Percentiles rank a stretch among this genome's conserved stretches.
phyloP scores from a whole-genome alignment of 2,113 vertebrate species.

The Myotis davidii region DNA sequence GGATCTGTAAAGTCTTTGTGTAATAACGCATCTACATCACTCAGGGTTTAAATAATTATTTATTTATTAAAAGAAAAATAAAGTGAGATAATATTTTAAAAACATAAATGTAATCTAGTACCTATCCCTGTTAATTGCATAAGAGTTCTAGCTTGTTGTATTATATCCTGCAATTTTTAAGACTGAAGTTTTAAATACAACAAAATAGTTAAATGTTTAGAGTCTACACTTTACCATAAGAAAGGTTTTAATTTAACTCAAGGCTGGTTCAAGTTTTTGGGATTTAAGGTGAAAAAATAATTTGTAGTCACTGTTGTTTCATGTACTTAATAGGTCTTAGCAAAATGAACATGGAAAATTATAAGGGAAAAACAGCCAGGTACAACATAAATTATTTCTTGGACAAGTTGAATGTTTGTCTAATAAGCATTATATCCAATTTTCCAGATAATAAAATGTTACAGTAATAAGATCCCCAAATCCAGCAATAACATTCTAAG shows the following conservation, averaged over 20 bases:
- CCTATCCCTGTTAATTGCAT: neutral
- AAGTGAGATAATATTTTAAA: neutral
- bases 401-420: neutral
- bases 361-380: neutral
- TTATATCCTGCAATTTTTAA: conserved; percentile 4
- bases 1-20: neutral
- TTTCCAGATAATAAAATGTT: neutral
- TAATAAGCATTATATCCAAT: neutral
- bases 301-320: neutral
- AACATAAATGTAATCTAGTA: neutral
- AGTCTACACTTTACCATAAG: neutral
- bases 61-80: neutral
- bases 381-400: conserved; percentile 9
- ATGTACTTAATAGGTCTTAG: neutral
- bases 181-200: neutral
- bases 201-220: neutral
- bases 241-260: neutral
- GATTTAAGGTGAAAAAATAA: neutral
- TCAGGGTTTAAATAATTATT: neutral
- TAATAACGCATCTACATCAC: neutral
- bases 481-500: neutral
- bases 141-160: neutral
- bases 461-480: neutral
- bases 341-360: neutral
- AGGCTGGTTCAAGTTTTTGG: neutral